Evolutionary conservation across 1,140 invertebrate species (phyloP).

Genomic region (Bombus confusus): DNA sequence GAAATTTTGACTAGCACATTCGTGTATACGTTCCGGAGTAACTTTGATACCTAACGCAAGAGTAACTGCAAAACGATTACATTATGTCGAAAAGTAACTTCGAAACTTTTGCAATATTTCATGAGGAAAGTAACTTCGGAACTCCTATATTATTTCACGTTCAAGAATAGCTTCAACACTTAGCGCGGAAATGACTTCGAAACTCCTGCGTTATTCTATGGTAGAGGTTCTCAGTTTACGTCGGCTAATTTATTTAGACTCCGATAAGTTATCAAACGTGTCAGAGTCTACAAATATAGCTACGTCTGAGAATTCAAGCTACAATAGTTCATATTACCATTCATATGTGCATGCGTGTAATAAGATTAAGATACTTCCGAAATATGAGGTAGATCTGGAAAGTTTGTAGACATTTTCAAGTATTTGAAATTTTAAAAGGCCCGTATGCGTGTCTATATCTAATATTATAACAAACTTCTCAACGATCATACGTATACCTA

Average conservation of each 20-base stretch:
- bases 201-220: background rate
- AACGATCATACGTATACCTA: too few species aligned
- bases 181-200: conserved; percentile 16
- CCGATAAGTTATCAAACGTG: background rate
- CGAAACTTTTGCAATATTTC: conserved; percentile 2
- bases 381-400: too few species aligned
- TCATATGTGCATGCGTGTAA: too few species aligned
- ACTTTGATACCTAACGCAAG: background rate
- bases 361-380: too few species aligned
- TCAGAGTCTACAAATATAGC: background rate
- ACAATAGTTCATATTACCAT: background rate
- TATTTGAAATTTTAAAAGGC: too few species aligned
- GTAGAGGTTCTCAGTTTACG: conserved; percentile 7
- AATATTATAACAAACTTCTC: background rate
- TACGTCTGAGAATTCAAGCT: background rate
- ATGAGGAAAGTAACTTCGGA: background rate
- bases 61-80: background rate
- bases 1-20: background rate
- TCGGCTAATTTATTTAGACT: conserved; percentile 4
- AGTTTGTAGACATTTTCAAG: too few species aligned
- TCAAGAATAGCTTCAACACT: conserved; percentile 14
- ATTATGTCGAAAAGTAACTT: conserved; percentile 6
- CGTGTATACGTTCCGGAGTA: background rate
- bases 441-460: background rate
- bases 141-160: conserved; percentile 16